Conservation (phyloP, 2,888 invertebrate genomes). For the Lagria hirta region DNA sequence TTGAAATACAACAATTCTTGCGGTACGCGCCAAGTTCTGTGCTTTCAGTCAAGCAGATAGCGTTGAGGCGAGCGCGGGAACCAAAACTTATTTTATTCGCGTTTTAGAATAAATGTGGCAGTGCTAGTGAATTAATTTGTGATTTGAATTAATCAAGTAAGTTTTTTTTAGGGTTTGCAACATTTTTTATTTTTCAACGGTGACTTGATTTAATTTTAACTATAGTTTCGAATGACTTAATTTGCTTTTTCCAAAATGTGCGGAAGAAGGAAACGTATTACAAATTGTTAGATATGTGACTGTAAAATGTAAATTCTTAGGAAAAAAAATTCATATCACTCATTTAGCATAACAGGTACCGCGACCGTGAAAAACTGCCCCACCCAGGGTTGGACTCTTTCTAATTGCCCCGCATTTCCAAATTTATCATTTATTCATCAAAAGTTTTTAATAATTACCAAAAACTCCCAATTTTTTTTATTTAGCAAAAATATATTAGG, state of each 20-base stretch:
- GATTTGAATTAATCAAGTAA: no score
- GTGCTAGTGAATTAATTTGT: no score
- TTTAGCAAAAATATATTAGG: no score
- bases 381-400: constrained; percentile 12
- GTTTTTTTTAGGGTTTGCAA: constrained; percentile 5
- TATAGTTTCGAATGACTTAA: no score
- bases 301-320: constrained; percentile 17
- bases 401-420: constrained; percentile 5
- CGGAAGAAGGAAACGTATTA: no score
- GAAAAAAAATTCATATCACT: constrained; percentile 8
- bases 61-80: constrained; percentile 23
- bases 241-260: background rate
- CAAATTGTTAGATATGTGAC: no score
- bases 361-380: constrained; percentile 21
- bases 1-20: constrained; percentile 25
- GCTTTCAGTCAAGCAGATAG: constrained; percentile 23
- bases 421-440: no score
- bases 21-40: constrained; percentile 24
- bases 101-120: constrained; percentile 7
- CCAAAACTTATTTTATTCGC: constrained; percentile 14
- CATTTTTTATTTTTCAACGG: constrained; percentile 8
- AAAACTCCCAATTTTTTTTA: no score
- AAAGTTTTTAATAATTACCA: no score
- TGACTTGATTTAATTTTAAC: no score
- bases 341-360: constrained; percentile 25